These are phyloP conservation scores for Tridacna gigas DNA, from an alignment of 2,888 invertebrate species.

Conservation along the genomic window DNA sequence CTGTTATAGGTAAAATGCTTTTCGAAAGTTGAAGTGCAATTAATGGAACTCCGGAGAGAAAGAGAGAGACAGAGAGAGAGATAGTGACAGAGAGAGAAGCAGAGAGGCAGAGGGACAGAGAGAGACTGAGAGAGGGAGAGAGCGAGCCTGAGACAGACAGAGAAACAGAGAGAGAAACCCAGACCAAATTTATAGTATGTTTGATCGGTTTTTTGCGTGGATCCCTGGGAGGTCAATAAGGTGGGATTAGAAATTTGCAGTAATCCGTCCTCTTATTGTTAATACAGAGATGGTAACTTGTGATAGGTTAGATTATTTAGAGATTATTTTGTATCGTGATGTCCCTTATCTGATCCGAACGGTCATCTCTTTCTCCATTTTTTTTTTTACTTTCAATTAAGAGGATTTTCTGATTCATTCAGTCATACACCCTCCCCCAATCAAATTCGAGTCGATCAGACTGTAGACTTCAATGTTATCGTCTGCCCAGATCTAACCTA, in stretches of 20 bases:
- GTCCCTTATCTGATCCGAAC: constrained; percentile 49
- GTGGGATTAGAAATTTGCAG: constrained; percentile 24
- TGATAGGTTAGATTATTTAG: constrained; percentile 50
- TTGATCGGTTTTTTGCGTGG: constrained; percentile 14
- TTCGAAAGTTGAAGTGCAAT: too few relatives aligned
- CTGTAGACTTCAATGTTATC: constrained; percentile 28
- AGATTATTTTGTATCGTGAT: constrained; percentile 58
- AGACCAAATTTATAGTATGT: too few relatives aligned
- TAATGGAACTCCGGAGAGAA: too few relatives aligned
- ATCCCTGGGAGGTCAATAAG: constrained; percentile 12
- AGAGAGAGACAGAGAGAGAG: too few relatives aligned
- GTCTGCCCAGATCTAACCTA: constrained; percentile 29
- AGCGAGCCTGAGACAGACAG: too few relatives aligned
- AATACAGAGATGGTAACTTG: constrained; percentile 7
- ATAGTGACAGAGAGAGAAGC: too few relatives aligned
- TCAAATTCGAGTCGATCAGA: constrained; percentile 14
- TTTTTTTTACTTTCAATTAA: constrained; percentile 27
- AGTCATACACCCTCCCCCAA: constrained; percentile 1
- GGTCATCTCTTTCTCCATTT: constrained; percentile 27
- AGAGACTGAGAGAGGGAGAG: too few relatives aligned
- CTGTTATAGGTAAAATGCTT: too few relatives aligned
- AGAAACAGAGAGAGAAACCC: too few relatives aligned
- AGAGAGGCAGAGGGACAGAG: too few relatives aligned
- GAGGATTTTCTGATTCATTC: constrained; percentile 13
- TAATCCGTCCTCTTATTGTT: constrained; percentile 20